These are phyloP conservation scores for Latrodectus elegans DNA, from an alignment of 2,888 invertebrate species.

Conservation along the genomic window DNA sequence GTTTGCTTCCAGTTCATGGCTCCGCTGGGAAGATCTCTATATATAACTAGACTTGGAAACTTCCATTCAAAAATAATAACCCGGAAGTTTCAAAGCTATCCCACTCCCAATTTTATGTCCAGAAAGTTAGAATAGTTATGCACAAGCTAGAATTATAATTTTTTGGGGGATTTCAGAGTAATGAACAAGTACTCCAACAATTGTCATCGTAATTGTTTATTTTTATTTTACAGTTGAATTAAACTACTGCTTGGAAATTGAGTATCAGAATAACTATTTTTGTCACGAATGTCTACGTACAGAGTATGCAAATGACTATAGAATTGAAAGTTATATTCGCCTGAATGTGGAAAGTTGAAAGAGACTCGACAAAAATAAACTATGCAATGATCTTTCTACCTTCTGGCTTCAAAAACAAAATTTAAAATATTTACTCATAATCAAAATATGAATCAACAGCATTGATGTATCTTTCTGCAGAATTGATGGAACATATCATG, in stretches of 20 bases:
- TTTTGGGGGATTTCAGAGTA: not conserved
- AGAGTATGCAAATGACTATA: not conserved
- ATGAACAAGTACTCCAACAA: not conserved
- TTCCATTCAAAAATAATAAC: constrained; percentile 43
- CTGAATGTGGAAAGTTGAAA: constrained; percentile 16
- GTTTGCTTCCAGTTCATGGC: constrained; percentile 60
- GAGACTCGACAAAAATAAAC: constrained; percentile 7
- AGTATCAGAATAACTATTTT: not conserved
- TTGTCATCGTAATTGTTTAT: not conserved
- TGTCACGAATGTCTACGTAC: not conserved
- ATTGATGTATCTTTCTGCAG: constrained; percentile 58
- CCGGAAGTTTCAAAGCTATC: constrained; percentile 31
- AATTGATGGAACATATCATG: constrained; percentile 63
- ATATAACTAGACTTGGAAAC: constrained; percentile 6
- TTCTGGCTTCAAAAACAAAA: not conserved
- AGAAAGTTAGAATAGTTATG: constrained; percentile 59
- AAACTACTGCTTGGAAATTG: not conserved
- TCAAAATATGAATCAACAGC: constrained; percentile 17
- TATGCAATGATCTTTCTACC: constrained; percentile 23
- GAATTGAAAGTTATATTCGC: not conserved
- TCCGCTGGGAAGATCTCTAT: constrained; percentile 28
- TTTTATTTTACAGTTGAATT: not conserved
- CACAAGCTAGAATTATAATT: constrained; percentile 42
- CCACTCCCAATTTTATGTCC: constrained; percentile 49
- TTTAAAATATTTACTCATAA: not conserved